These are phyloP conservation scores for Machimus rusticus DNA, from an alignment of 2,888 invertebrate genomes.

Conservation along the genomic window DNA sequence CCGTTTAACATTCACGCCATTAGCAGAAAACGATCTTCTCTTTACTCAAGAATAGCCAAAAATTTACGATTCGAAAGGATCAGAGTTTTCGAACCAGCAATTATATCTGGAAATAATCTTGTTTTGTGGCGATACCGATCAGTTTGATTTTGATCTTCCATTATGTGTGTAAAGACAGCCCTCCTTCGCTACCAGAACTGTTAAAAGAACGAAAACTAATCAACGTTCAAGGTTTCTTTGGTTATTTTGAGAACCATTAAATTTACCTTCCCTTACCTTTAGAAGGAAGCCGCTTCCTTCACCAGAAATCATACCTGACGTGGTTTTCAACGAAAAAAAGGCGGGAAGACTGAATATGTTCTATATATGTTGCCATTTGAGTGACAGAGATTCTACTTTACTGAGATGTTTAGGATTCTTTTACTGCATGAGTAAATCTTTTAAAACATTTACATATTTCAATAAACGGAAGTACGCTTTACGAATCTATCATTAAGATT, in stretches of 20 bases:
- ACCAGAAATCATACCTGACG: background rate
- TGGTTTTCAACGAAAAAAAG: background rate
- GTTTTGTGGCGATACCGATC: slow-evolving; percentile 10
- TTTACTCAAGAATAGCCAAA: background rate
- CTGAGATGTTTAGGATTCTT: background rate
- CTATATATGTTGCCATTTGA: background rate
- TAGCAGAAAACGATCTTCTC: background rate
- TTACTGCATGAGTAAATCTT: background rate
- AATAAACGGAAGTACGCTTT: background rate
- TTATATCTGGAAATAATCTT: slow-evolving; percentile 23
- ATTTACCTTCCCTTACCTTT: background rate
- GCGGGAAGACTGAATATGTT: background rate
- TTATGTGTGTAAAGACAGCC: slow-evolving; percentile 15
- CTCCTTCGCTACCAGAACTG: slow-evolving; percentile 15
- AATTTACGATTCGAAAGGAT: background rate
- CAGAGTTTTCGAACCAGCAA: background rate
- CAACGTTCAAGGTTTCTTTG: slow-evolving; percentile 1
- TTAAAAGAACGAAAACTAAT: slow-evolving; percentile 16
- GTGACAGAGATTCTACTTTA: background rate
- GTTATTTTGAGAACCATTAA: slow-evolving; percentile 12
- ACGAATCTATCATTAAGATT: background rate
- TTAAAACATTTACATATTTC: background rate
- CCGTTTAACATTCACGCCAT: background rate
- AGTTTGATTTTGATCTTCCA: slow-evolving; percentile 3
- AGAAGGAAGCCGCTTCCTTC: slow-evolving; percentile 6